A percentile compares a stretch with the other conserved stretches of the same genome.
Evolutionary conservation across 2,888 invertebrate genomes (phyloP).

Genomic region (Cenopis cana): DNA sequence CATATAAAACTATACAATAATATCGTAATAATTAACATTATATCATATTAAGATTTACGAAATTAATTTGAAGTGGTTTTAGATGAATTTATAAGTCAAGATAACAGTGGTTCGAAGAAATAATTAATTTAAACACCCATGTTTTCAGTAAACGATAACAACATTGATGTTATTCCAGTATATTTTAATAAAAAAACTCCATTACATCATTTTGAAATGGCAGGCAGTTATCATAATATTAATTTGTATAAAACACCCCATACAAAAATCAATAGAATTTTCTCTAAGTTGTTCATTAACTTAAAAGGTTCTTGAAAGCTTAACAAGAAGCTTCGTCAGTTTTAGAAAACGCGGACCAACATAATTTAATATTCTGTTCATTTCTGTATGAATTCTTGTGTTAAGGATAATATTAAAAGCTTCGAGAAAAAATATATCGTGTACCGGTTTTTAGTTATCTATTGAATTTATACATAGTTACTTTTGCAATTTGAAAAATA

Average conservation of each 20-base stretch:
- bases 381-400: slow-evolving; percentile 80
- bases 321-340: slow-evolving; percentile 82
- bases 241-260: slow-evolving; percentile 60
- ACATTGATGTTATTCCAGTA: slow-evolving; percentile 17
- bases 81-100: not conserved
- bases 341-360: slow-evolving; percentile 79
- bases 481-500: not conserved
- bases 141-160: slow-evolving; percentile 12
- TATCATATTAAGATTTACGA: not conserved
- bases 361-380: slow-evolving; percentile 84
- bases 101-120: not conserved
- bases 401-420: slow-evolving; percentile 63
- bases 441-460: not conserved
- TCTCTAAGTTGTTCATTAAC: slow-evolving; percentile 82
- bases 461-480: not conserved
- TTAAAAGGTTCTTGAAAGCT: slow-evolving; percentile 83
- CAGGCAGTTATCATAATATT: slow-evolving; percentile 53
- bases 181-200: slow-evolving; percentile 35
- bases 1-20: not conserved
- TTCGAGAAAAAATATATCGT: slow-evolving; percentile 61
- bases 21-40: too few species aligned
- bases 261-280: slow-evolving; percentile 77
- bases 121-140: not conserved
- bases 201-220: slow-evolving; percentile 33
- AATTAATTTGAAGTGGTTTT: not conserved